Evolutionary conservation across 2,797 vertebrate species (phyloP).

Genomic region (Heteromormyrus szaboi): DNA sequence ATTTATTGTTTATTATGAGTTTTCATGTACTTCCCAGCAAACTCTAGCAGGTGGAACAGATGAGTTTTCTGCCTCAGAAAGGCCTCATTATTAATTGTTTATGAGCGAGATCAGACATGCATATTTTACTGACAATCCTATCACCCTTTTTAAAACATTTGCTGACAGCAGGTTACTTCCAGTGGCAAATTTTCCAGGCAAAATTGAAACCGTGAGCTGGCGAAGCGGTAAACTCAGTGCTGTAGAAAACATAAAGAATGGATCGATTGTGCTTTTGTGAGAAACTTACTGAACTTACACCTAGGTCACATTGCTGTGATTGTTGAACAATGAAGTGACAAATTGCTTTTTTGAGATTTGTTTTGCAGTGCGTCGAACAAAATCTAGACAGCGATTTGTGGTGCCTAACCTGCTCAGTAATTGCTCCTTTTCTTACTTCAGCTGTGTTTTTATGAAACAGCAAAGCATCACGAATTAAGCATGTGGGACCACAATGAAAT

Average conservation of each 20-base stretch:
- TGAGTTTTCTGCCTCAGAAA: neutral
- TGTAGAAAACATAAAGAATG: neutral
- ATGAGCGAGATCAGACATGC: neutral
- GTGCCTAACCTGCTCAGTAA: neutral
- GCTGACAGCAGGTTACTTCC: neutral
- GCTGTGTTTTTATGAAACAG: neutral
- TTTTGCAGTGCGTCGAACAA: neutral
- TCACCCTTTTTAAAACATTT: constrained; percentile 8
- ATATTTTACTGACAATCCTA: neutral
- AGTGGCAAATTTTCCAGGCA: neutral
- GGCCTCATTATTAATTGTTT: neutral
- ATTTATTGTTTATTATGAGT: neutral
- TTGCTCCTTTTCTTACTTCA: neutral
- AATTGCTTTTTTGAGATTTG: neutral
- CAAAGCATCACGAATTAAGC: neutral
- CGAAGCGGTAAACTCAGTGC: neutral
- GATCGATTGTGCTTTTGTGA: neutral
- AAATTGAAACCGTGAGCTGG: neutral
- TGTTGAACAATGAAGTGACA: neutral
- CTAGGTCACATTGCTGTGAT: neutral
- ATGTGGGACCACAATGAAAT: neutral
- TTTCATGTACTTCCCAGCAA: neutral
- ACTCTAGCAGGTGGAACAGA: neutral
- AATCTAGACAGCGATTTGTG: neutral
- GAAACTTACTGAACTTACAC: neutral